Evolutionary conservation across 2,113 vertebrate genomes (phyloP).

Genomic region (Corythornis madagascariensis): DNA sequence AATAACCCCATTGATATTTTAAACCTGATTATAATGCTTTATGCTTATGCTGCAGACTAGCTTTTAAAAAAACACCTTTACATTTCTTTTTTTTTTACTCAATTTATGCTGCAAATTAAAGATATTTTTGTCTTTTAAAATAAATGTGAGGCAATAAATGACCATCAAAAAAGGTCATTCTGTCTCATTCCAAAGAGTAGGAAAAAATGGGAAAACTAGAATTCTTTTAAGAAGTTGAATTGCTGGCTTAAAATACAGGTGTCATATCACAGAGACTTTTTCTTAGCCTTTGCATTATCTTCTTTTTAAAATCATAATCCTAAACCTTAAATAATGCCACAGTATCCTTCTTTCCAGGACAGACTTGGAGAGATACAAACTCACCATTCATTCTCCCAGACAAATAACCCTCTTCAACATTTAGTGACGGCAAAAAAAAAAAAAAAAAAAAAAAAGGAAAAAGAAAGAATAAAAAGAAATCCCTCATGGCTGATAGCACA

Average conservation of each 20-base stretch:
- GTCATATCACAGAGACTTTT: not conserved
- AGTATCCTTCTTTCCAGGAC: not conserved
- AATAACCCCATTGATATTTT: not conserved
- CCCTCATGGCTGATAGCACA: rapidly evolving
- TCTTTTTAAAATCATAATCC: not conserved
- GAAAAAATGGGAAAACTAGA: not conserved
- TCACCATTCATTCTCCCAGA: rapidly evolving
- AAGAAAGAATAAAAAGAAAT: too few relatives aligned
- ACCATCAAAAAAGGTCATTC: not conserved
- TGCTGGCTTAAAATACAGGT: not conserved
- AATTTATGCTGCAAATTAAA: not conserved
- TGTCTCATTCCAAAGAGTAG: not conserved
- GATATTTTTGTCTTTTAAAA: not conserved
- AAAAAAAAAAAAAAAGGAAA: not conserved
- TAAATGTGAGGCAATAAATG: not conserved
- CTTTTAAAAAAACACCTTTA: not conserved
- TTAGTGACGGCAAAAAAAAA: not conserved
- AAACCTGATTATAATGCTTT: not conserved
- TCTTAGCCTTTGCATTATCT: not conserved
- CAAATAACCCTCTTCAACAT: not conserved
- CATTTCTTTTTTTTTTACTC: not conserved
- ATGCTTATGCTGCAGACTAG: not conserved
- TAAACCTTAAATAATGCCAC: not conserved
- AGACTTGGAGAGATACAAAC: not conserved
- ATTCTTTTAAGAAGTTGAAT: not conserved